Percentiles rank a stretch among this genome's conserved stretches.
These are phyloP conservation scores for Leptinotarsa defecta DNA, from an alignment of 1,140 invertebrate species.

Conservation along the genomic window DNA sequence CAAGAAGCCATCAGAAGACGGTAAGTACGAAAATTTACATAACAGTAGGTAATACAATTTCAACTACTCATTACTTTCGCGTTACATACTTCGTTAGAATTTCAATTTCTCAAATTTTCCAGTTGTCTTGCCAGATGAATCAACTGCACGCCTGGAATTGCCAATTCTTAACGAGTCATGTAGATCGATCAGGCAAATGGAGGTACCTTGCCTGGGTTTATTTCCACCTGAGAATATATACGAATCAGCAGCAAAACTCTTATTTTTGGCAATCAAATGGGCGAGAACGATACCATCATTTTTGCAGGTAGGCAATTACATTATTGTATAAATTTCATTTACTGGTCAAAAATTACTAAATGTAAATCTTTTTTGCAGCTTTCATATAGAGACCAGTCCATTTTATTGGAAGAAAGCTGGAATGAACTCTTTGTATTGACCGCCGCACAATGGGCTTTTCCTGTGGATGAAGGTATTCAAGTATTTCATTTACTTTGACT, in stretches of 20 bases:
- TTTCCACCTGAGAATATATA: slow-evolving; percentile 68
- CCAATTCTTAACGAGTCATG: slow-evolving; percentile 45
- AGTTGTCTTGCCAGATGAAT: slow-evolving; percentile 17
- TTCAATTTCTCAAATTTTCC: background rate
- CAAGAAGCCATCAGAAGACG: slow-evolving; percentile 36
- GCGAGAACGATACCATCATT: slow-evolving; percentile 76
- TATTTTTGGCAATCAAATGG: slow-evolving; percentile 79
- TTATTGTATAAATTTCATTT: too few species aligned
- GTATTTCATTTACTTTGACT: too few species aligned
- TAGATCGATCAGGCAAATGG: slow-evolving; percentile 40
- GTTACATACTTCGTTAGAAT: background rate
- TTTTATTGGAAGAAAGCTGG: slow-evolving; percentile 79
- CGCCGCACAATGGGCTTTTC: slow-evolving; percentile 77
- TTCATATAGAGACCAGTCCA: slow-evolving; percentile 71
- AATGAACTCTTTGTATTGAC: slow-evolving; percentile 83
- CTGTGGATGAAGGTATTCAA: slow-evolving; percentile 70
- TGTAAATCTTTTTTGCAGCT: slow-evolving; percentile 58
- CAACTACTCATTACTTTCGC: too few species aligned
- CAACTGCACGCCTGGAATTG: slow-evolving; percentile 44
- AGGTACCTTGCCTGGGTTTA: slow-evolving; percentile 52
- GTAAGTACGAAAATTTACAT: background rate
- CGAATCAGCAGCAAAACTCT: slow-evolving; percentile 76
- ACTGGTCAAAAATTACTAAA: too few species aligned
- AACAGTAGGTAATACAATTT: too few species aligned
- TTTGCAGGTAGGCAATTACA: slow-evolving; percentile 58